Evolutionary conservation across 2,888 invertebrate species (phyloP).

Genomic region (Seira sanloemensis): DNA sequence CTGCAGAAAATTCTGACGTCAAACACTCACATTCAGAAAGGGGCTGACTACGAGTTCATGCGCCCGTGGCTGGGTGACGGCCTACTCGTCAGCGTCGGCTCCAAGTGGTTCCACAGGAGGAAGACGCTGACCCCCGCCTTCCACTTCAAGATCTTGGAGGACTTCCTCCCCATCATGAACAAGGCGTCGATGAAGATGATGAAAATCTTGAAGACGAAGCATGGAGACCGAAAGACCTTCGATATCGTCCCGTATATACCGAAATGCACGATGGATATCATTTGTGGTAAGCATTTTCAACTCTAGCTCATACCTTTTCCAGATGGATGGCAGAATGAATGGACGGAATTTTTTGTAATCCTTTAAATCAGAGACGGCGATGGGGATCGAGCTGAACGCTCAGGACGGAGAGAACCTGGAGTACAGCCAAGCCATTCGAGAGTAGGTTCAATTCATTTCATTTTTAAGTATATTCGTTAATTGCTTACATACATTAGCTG

Average conservation of each 20-base stretch:
- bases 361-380: constrained; percentile 75
- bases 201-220: constrained; percentile 31
- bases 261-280: constrained; percentile 66
- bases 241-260: constrained; percentile 56
- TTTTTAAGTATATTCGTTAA: background rate
- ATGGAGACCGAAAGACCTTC: constrained; percentile 40
- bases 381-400: constrained; percentile 76
- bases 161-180: constrained; percentile 66
- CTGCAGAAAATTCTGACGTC: constrained; percentile 68
- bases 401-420: constrained; percentile 76
- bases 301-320: background rate
- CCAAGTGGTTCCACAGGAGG: constrained; percentile 61
- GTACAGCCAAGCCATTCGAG: constrained; percentile 76
- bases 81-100: constrained; percentile 61
- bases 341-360: background rate
- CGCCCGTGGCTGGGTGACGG: constrained; percentile 69
- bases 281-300: constrained; percentile 56
- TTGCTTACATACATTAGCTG: too few relatives aligned
- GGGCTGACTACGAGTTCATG: constrained; percentile 66
- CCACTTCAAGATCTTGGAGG: constrained; percentile 68
- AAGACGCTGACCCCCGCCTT: constrained; percentile 68
- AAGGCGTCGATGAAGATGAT: constrained; percentile 54
- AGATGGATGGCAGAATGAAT: background rate
- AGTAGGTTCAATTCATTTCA: constrained; percentile 73
- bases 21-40: constrained; percentile 62